Evolutionary conservation across 2,113 vertebrate genomes (phyloP), one percentile per base, ranked within the genome.

Genomic region (Oriolus oriolus): DNA sequence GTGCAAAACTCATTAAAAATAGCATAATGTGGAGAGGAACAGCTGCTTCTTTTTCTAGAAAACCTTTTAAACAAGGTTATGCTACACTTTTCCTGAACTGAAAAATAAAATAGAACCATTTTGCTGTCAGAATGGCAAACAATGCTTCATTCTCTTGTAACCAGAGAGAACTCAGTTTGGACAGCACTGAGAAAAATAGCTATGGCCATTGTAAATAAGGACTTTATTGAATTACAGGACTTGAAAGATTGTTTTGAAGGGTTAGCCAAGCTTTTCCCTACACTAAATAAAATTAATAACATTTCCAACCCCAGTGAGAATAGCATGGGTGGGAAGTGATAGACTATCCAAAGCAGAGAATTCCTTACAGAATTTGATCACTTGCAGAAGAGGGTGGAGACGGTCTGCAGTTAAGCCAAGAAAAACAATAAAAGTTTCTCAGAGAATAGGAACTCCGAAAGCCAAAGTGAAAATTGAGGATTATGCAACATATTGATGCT

Each of bases 341-440:
- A 79, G 33, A 80, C 78, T 86, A 54, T 54, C 85, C 93, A 88
- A 94, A 95, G 50, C 1, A 1, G 78, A 87, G 39, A 83, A 94
- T 88, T 93, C 66, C 74, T 64, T 89, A 64, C 35, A 83, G 64
- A 74, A 84, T 88, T 81, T 75, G 79, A 70, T 95, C 75, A 31
- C 47, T 41, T 90, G 50, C 87, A 95, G 82, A 95, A 88, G 47
- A 86, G 90, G 85, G 95, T 83, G 93, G 96, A 84, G 50, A 47
- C 22, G 44, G 47, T 12, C 31, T 53, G 41, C 76, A 74, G 47
- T 78, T 64, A 60, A 56, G 87, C 90, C 95, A 95, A 95, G 57
- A 64, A 88, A 88, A 94, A 54, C 44, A 78, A 26, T 6, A 69
- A 6, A 88, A 71, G 6, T 47, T 92, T 10, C 84, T 78, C 69